Percentiles rank a stretch among this genome's conserved stretches.
Evolutionary conservation across 2,113 vertebrate species (phyloP).

Genomic region (Alexandromys fortis): DNA sequence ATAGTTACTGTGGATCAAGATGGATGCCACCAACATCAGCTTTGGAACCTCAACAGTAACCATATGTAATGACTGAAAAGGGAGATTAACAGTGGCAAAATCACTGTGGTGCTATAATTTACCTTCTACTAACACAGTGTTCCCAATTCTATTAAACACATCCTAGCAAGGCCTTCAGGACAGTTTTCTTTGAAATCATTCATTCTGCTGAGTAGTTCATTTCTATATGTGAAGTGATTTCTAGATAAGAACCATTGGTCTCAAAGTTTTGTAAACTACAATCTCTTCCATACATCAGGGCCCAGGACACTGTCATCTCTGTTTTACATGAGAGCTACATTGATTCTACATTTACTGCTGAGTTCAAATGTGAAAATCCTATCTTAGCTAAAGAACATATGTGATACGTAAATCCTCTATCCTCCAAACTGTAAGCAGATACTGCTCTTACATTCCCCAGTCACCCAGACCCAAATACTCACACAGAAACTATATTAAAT

Average conservation of each 20-base stretch:
- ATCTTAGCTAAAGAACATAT: not conserved
- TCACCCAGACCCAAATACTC: too few relatives aligned
- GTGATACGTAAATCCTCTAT: not conserved
- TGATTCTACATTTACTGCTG: not conserved
- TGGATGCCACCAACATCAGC: not conserved
- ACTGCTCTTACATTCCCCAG: too few relatives aligned
- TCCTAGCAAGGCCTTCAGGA: not conserved
- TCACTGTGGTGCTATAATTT: not conserved
- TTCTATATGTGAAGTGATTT: conserved; percentile 23
- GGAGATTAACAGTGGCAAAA: not conserved
- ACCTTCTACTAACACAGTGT: not conserved
- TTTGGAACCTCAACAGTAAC: not conserved
- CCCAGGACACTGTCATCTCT: not conserved
- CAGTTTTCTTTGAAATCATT: not conserved
- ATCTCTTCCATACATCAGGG: not conserved
- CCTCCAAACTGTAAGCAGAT: not conserved
- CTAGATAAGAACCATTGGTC: not conserved
- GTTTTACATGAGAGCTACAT: not conserved
- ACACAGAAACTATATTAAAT: too few relatives aligned
- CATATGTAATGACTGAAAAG: not conserved
- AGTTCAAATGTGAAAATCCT: not conserved
- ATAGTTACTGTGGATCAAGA: not conserved
- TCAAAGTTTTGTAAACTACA: conserved; percentile 20
- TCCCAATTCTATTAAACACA: not conserved
- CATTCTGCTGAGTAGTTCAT: not conserved